Evolutionary conservation across 2,888 invertebrate species (phyloP), one percentile per base, ranked within the genome.

Genomic region (Meloe dianella): DNA sequence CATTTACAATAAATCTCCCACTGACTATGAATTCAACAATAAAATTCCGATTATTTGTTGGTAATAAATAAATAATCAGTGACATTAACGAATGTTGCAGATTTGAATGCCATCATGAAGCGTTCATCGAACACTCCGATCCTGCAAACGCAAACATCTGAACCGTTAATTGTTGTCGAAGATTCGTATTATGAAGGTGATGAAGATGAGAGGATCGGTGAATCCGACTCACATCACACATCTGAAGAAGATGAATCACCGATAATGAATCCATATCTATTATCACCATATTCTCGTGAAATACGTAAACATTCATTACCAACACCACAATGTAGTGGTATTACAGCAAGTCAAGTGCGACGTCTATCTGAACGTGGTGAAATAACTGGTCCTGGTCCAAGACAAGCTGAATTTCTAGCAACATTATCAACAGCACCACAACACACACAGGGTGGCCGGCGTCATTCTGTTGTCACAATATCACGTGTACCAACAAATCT

Each of bases 391-490:
- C 91, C 91, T 1, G 90, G 92, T 35, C 91, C 93, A 0, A 88
- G 90, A 51, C 94, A 94, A 80, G 92, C 93, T 1, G 93, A 93
- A 12, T 94, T 94, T 80, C 82, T 94, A 71, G 94, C 94, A 2
- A 94, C 94, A 0, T 85, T 94, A 12, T 92, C 92, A 69, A 90
- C 91, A 77, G 90, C 90, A 0, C 89, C 92, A 6, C 87, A 88
- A 32, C 90, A 91, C 2, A 89, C 90, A 61, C 87, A 92, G 0
- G 92, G 93, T 0, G 94, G 93, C 0, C 87, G 94, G 71, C 88
- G 94, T 74, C 94, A 94, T 84, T 94, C 94, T 64, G 93, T 94
- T 57, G 94, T 94, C 22, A 94, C 94, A 72, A 94, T 94, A 77
- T 94, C 93, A 0, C 90, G 91, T 82, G 92, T 94, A 61, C 94